phyloP scores from a whole-genome alignment of 1,140 invertebrate genomes.

The Uloborus diversus region DNA sequence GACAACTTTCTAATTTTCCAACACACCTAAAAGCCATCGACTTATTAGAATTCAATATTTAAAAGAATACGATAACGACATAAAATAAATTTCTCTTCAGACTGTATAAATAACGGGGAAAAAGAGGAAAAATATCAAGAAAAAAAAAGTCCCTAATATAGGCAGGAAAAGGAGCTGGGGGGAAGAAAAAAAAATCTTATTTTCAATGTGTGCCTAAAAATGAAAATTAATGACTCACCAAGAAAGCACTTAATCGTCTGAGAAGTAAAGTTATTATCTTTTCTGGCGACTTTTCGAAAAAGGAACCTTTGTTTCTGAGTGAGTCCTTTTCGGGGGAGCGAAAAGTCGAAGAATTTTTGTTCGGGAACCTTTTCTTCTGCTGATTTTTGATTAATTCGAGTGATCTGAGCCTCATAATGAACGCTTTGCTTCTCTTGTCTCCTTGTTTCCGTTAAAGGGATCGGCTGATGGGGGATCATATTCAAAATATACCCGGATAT shows the following conservation, averaged over 20 bases:
- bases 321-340: neutral
- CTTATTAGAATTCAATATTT: slow-evolving; percentile 56
- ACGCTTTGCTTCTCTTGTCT: too few species aligned
- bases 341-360: slow-evolving; percentile 40
- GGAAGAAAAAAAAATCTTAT: slow-evolving; percentile 34
- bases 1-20: slow-evolving; percentile 55
- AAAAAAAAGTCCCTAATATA: slow-evolving; percentile 20
- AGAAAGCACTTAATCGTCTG: slow-evolving; percentile 56
- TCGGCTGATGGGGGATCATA: too few species aligned
- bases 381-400: slow-evolving; percentile 51
- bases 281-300: slow-evolving; percentile 26
- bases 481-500: too few species aligned
- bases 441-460: too few species aligned
- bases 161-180: neutral
- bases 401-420: slow-evolving; percentile 21
- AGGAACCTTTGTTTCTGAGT: slow-evolving; percentile 32
- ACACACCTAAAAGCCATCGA: slow-evolving; percentile 51
- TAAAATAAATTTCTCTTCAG: slow-evolving; percentile 43
- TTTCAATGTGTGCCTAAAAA: slow-evolving; percentile 54
- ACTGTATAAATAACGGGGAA: slow-evolving; percentile 16
- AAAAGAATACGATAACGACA: slow-evolving; percentile 55
- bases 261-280: slow-evolving; percentile 55
- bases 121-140: neutral
- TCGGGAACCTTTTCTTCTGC: neutral
- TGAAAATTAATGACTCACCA: slow-evolving; percentile 52